Conservation (phyloP, 2,113 vertebrate genomes). For the Oceanodroma tethys region DNA sequence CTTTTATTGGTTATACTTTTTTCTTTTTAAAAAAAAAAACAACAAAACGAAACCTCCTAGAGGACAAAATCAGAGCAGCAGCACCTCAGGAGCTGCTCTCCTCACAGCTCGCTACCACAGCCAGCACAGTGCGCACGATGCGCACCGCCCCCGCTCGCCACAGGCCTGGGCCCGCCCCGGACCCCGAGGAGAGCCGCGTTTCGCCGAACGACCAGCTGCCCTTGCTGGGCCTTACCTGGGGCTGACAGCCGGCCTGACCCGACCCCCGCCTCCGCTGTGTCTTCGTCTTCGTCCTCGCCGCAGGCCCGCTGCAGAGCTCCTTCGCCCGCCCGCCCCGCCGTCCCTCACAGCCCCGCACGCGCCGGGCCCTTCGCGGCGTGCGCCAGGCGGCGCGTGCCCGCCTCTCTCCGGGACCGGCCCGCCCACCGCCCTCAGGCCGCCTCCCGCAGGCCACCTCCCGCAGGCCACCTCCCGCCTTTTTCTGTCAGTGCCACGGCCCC, state of each 20-base stretch:
- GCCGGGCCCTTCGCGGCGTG: not conserved
- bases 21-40: not conserved
- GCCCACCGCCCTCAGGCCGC: accelerated
- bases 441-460: not conserved
- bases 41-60: not conserved
- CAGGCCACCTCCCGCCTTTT: not conserved
- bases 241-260: not conserved
- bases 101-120: not conserved
- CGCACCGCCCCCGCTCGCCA: too few relatives aligned
- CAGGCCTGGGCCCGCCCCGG: too few relatives aligned
- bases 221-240: not conserved
- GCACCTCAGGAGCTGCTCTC: not conserved
- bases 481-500: not conserved
- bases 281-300: not conserved
- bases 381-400: too few relatives aligned
- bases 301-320: too few relatives aligned
- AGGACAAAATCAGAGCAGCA: not conserved
- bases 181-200: not conserved
- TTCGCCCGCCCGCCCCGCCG: too few relatives aligned
- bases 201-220: not conserved
- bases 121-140: not conserved
- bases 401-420: accelerated
- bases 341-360: not conserved
- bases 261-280: not conserved
- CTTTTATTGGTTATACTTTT: too few relatives aligned